Evolutionary conservation across 2,113 vertebrate genomes (phyloP).

Genomic region (Micronisus gabar): DNA sequence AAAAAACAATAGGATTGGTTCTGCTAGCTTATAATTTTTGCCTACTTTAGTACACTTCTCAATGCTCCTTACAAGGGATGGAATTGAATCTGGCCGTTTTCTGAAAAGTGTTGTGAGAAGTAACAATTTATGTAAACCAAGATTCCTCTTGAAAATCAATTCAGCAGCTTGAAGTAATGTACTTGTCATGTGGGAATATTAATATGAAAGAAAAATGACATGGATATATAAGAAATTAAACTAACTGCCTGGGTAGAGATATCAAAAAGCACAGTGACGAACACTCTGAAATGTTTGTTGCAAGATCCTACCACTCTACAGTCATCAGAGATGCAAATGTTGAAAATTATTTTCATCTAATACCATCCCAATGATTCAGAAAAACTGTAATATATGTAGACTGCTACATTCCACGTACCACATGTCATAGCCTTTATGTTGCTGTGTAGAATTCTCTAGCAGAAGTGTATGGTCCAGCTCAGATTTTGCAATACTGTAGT

Average conservation of each 20-base stretch:
- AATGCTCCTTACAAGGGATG: not conserved
- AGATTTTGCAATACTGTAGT: not conserved
- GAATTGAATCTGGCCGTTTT: not conserved
- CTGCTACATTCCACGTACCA: not conserved
- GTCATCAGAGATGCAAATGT: not conserved
- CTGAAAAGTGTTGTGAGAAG: not conserved
- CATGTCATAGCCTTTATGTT: not conserved
- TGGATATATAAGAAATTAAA: slow-evolving; percentile 48
- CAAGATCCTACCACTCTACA: not conserved
- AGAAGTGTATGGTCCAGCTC: not conserved
- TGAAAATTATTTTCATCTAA: not conserved
- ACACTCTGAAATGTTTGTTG: slow-evolving; percentile 3
- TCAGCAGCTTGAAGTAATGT: slow-evolving; percentile 30
- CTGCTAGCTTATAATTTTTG: not conserved
- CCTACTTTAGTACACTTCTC: not conserved
- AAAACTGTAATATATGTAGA: not conserved
- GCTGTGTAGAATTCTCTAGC: not conserved
- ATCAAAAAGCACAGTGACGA: not conserved
- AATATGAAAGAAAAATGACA: slow-evolving; percentile 55
- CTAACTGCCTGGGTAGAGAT: not conserved
- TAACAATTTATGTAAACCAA: slow-evolving; percentile 32
- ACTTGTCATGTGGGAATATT: slow-evolving; percentile 49
- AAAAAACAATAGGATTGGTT: not conserved
- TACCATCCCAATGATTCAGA: not conserved
- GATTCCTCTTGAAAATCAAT: slow-evolving; percentile 53